Percentiles rank a stretch among this genome's conserved stretches.
Evolutionary conservation across 2,113 vertebrate genomes (phyloP).

Genomic region (Gobius niger): DNA sequence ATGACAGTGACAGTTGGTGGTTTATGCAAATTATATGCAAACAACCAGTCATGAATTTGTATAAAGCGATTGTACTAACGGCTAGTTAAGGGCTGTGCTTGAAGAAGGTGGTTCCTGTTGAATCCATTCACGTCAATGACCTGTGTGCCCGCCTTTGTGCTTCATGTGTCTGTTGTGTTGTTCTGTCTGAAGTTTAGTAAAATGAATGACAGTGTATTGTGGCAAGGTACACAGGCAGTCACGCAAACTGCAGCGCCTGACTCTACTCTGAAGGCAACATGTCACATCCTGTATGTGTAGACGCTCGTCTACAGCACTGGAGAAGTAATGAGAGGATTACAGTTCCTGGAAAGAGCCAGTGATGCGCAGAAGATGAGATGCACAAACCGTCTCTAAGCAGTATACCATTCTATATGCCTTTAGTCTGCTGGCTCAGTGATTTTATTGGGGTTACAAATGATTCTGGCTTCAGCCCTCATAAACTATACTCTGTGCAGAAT

Average conservation of each 20-base stretch:
- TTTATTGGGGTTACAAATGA: neutral
- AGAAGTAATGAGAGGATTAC: slow-evolving; percentile 34
- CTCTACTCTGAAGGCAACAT: slow-evolving; percentile 40
- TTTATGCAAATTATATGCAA: slow-evolving; percentile 73
- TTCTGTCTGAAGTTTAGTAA: slow-evolving; percentile 24
- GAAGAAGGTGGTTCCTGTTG: slow-evolving; percentile 41
- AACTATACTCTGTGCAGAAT: no score
- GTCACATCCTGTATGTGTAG: slow-evolving; percentile 52
- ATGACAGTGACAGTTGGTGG: slow-evolving; percentile 70
- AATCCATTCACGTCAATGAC: slow-evolving; percentile 41
- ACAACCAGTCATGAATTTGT: slow-evolving; percentile 60
- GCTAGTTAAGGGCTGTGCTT: slow-evolving; percentile 48
- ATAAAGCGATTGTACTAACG: slow-evolving; percentile 65
- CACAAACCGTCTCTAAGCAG: slow-evolving; percentile 6
- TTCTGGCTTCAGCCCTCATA: neutral
- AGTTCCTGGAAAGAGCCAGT: slow-evolving; percentile 17
- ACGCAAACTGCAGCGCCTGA: slow-evolving; percentile 42
- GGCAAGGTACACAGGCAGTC: slow-evolving; percentile 40
- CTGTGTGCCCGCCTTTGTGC: slow-evolving; percentile 20
- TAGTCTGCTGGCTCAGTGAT: no score
- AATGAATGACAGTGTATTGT: slow-evolving; percentile 38
- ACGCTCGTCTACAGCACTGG: slow-evolving; percentile 1
- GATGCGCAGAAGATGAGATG: slow-evolving; percentile 21
- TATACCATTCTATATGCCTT: neutral
- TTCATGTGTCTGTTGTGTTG: slow-evolving; percentile 24